A percentile compares a stretch with the other conserved stretches of the same genome.
Evolutionary conservation across 2,888 invertebrate genomes (phyloP).

Genomic region (Oxycera nigricornis): DNA sequence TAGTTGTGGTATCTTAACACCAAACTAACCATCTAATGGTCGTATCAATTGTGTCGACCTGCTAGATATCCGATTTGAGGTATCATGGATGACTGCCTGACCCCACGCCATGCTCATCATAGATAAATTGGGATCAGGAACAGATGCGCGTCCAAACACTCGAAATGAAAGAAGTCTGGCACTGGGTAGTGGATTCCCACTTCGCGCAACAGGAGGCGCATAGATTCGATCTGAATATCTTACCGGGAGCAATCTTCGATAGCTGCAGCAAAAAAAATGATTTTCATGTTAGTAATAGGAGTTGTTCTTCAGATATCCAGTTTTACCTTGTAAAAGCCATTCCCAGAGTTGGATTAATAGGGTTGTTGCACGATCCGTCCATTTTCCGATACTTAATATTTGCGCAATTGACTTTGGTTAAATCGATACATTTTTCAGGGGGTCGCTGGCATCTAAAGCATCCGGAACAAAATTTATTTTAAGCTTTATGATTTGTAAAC

Average conservation of each 20-base stretch:
- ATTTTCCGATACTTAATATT: constrained; percentile 70
- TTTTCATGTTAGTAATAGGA: neutral
- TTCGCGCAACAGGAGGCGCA: constrained; percentile 68
- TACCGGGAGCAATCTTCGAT: constrained; percentile 61
- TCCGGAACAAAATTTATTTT: no score
- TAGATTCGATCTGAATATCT: constrained; percentile 64
- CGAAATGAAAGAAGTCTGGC: constrained; percentile 75
- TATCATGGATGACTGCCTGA: constrained; percentile 68
- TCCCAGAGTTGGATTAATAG: neutral
- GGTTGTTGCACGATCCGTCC: constrained; percentile 96
- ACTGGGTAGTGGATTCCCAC: constrained; percentile 73
- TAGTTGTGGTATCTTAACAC: neutral
- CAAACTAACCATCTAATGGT: neutral
- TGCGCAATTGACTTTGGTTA: neutral
- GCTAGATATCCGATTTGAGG: constrained; percentile 53
- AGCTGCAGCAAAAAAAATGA: constrained; percentile 52
- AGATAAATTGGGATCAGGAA: constrained; percentile 76
- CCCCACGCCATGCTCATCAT: constrained; percentile 74
- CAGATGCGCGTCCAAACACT: constrained; percentile 73
- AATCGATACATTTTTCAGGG: constrained; percentile 6
- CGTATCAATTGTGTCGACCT: neutral
- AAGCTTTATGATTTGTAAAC: no score
- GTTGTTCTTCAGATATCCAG: constrained; percentile 45
- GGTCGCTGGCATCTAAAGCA: neutral
- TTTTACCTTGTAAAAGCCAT: constrained; percentile 54